Conservation (phyloP, 2,888 invertebrate species). For the Sarcophaga variegata region DNA sequence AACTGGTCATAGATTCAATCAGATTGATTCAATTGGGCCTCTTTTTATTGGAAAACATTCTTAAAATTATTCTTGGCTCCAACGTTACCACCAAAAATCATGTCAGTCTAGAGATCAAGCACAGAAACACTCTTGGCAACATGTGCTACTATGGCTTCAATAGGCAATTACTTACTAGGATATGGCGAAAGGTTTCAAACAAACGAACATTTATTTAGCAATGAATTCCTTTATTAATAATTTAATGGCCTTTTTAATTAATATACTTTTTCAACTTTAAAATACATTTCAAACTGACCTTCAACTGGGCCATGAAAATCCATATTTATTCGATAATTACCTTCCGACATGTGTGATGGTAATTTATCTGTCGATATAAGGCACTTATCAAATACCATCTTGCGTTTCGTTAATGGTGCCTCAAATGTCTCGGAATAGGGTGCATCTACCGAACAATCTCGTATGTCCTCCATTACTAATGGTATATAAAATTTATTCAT, state of each 20-base stretch:
- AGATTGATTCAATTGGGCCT: too few species aligned
- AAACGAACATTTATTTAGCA: too few species aligned
- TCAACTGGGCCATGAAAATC: background rate
- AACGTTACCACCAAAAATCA: too few species aligned
- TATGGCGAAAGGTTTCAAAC: too few species aligned
- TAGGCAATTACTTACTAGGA: too few species aligned
- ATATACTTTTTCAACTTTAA: background rate
- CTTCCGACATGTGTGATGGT: conserved; percentile 21
- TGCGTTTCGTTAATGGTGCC: conserved; percentile 19
- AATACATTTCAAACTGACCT: background rate
- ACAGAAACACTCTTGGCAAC: too few species aligned
- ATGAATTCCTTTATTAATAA: too few species aligned
- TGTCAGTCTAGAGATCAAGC: too few species aligned
- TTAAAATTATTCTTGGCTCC: too few species aligned
- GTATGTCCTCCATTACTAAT: background rate
- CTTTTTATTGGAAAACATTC: too few species aligned
- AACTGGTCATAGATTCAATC: too few species aligned
- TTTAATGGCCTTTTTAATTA: background rate
- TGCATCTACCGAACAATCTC: background rate
- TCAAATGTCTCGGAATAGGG: background rate
- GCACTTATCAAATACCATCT: background rate
- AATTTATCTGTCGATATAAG: conserved; percentile 11
- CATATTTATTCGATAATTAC: background rate
- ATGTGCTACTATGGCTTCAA: too few species aligned
- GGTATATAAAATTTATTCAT: conserved; percentile 32